Percentiles rank a stretch among this genome's conserved stretches.
phyloP scores from a whole-genome alignment of 2,888 invertebrate species.

The Lasioglossum malachurum region DNA sequence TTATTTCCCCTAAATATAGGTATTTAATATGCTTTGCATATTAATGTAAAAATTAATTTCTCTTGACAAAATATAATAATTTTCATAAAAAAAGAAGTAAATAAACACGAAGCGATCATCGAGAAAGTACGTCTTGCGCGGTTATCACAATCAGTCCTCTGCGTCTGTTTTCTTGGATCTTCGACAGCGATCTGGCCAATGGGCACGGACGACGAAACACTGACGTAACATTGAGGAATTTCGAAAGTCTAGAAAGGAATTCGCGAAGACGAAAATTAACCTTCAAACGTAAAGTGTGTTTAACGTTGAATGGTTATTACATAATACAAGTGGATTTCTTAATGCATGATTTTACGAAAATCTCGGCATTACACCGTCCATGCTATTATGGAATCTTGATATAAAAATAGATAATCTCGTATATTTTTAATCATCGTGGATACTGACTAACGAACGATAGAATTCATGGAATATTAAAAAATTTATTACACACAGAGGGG shows the following conservation, averaged over 20 bases:
- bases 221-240: conserved; percentile 66
- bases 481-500: not conserved
- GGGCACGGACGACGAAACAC: conserved; percentile 27
- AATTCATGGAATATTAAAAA: not conserved
- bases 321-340: conserved; percentile 43
- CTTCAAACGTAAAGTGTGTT: conserved; percentile 52
- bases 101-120: not conserved
- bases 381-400: not conserved
- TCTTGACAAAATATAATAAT: too few species aligned
- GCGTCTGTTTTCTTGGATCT: conserved; percentile 28
- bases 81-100: too few species aligned
- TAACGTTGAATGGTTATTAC: conserved; percentile 44
- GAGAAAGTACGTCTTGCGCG: not conserved
- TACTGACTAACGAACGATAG: not conserved
- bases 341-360: conserved; percentile 20
- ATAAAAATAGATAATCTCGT: not conserved
- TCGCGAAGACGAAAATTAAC: conserved; percentile 59
- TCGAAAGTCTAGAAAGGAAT: conserved; percentile 67
- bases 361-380: not conserved
- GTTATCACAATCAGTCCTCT: not conserved
- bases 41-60: too few species aligned
- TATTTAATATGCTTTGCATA: too few species aligned
- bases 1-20: too few species aligned
- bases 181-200: conserved; percentile 33
- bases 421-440: not conserved